phyloP scores from a whole-genome alignment of 2,888 invertebrate genomes.

The Pseudococcus longispinus region DNA sequence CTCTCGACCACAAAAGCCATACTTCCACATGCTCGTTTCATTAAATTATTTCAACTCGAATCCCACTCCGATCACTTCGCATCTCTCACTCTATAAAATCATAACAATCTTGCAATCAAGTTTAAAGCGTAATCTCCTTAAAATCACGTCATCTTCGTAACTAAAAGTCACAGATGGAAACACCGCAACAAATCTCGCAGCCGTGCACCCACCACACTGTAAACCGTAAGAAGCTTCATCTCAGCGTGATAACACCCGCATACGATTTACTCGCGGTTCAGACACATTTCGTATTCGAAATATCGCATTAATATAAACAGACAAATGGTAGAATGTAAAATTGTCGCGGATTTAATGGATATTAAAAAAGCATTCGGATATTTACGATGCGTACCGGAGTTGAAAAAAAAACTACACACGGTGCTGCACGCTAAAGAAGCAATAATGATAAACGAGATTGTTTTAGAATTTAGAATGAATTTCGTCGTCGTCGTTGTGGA shows the following conservation, averaged over 20 bases:
- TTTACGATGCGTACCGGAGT: background rate
- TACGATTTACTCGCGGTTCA: background rate
- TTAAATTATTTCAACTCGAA: too few species aligned
- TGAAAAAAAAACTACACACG: background rate
- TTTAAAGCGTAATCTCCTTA: background rate
- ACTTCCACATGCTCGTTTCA: too few species aligned
- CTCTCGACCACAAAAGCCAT: too few species aligned
- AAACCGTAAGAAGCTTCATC: background rate
- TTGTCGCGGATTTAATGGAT: slow-evolving; percentile 41
- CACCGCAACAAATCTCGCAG: background rate
- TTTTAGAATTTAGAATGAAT: slow-evolving; percentile 36
- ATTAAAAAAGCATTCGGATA: background rate
- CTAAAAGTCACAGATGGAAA: slow-evolving; percentile 16
- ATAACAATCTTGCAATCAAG: background rate
- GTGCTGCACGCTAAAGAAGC: background rate
- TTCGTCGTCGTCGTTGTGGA: slow-evolving; percentile 11
- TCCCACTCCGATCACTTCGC: background rate
- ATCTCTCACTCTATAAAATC: background rate
- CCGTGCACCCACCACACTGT: background rate
- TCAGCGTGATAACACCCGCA: background rate
- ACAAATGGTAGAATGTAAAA: background rate
- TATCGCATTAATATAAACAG: background rate
- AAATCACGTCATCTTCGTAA: background rate
- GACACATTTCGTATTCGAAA: background rate
- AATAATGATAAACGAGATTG: slow-evolving; percentile 41